Conservation (phyloP, 2,888 invertebrate species). For the Rhingia rostrata region DNA sequence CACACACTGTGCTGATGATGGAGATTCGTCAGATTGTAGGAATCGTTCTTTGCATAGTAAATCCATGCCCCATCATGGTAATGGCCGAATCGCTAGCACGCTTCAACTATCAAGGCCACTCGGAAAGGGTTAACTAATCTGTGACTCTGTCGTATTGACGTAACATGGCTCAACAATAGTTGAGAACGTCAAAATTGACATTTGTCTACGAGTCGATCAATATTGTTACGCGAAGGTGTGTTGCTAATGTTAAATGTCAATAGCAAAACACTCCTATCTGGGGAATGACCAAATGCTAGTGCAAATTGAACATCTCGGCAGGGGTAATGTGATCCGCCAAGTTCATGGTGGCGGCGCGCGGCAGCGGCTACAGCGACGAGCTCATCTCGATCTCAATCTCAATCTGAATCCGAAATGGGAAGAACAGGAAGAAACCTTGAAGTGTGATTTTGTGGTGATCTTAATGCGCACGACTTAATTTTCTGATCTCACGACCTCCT, state of each 20-base stretch:
- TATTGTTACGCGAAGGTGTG: slow-evolving; percentile 12
- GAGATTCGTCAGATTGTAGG: slow-evolving; percentile 38
- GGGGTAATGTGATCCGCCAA: slow-evolving; percentile 10
- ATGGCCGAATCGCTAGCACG: slow-evolving; percentile 63
- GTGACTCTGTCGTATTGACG: slow-evolving; percentile 21
- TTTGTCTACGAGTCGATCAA: background rate
- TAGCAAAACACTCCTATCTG: slow-evolving; percentile 14
- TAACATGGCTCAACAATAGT: slow-evolving; percentile 29
- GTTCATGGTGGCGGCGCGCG: slow-evolving; percentile 9
- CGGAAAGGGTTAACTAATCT: slow-evolving; percentile 60
- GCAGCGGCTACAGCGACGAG: too few species aligned
- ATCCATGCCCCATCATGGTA: slow-evolving; percentile 48
- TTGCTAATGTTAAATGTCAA: background rate
- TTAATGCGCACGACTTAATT: slow-evolving; percentile 68
- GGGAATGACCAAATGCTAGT: slow-evolving; percentile 39
- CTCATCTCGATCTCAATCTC: slow-evolving; percentile 31
- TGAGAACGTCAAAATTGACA: background rate
- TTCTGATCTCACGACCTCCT: slow-evolving; percentile 57
- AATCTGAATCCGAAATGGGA: slow-evolving; percentile 45
- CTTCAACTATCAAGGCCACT: slow-evolving; percentile 71
- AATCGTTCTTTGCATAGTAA: slow-evolving; percentile 68
- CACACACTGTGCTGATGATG: slow-evolving; percentile 8
- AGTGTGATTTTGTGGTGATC: slow-evolving; percentile 61
- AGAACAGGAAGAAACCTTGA: slow-evolving; percentile 62
- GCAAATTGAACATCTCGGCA: slow-evolving; percentile 3